These are phyloP conservation scores for Monopterus albus DNA, from an alignment of 2,113 vertebrate genomes.

Conservation along the genomic window DNA sequence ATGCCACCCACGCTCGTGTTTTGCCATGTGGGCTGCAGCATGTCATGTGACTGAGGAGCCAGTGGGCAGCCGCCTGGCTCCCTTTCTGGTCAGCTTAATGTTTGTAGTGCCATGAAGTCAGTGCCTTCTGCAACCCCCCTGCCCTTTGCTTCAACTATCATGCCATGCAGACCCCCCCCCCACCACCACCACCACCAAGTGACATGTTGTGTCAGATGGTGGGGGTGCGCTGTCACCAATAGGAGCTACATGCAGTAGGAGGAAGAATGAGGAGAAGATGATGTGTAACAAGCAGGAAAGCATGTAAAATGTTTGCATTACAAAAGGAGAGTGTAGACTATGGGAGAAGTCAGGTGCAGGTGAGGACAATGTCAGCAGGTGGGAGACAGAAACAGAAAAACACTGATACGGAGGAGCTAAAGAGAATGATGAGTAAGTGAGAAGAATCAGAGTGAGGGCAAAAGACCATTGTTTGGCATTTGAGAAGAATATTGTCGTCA, in stretches of 20 bases:
- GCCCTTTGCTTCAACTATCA: not conserved
- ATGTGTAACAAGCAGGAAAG: slow-evolving; percentile 22
- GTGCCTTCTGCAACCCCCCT: slow-evolving; percentile 5
- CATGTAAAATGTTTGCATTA: slow-evolving; percentile 4
- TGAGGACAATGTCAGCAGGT: slow-evolving; percentile 13
- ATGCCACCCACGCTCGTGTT: slow-evolving; percentile 41
- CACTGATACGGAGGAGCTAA: slow-evolving; percentile 1
- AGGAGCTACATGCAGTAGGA: slow-evolving; percentile 14
- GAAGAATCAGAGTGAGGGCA: slow-evolving; percentile 11
- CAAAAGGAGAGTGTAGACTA: not conserved
- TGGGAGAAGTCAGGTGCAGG: slow-evolving; percentile 10
- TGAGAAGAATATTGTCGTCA: slow-evolving; percentile 45
- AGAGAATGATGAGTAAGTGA: slow-evolving; percentile 30
- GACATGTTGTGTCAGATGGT: no score
- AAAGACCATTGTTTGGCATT: slow-evolving; percentile 59
- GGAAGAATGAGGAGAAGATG: slow-evolving; percentile 1
- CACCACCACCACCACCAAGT: slow-evolving; percentile 29
- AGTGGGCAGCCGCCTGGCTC: slow-evolving; percentile 30
- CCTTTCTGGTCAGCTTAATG: slow-evolving; percentile 29
- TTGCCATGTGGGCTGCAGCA: slow-evolving; percentile 37
- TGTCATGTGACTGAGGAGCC: slow-evolving; percentile 45
- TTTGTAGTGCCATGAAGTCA: slow-evolving; percentile 14
- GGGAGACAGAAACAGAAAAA: not conserved
- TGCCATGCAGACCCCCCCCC: slow-evolving; percentile 17
- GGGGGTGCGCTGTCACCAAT: no score